These are phyloP conservation scores for Aptenodytes patagonicus DNA, from an alignment of 2,113 vertebrate genomes.

Conservation along the genomic window DNA sequence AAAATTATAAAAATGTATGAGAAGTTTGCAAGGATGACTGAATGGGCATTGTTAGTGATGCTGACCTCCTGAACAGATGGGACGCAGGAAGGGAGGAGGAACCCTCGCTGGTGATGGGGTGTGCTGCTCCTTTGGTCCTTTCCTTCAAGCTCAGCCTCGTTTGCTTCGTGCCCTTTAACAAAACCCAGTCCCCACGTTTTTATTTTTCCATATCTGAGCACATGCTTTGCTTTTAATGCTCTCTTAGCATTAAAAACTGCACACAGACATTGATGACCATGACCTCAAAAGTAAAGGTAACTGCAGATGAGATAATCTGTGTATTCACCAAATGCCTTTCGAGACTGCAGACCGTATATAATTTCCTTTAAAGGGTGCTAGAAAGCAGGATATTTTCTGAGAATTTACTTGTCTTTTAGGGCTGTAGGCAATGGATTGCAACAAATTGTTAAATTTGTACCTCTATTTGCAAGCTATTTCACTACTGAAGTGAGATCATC, in stretches of 20 bases:
- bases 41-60: fast-evolving
- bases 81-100: not conserved
- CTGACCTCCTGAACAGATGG: not conserved
- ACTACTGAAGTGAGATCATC: not conserved
- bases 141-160: not conserved
- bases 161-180: not conserved
- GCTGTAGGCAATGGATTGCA: not conserved
- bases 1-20: not conserved
- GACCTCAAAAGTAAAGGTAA: not conserved
- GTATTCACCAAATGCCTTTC: not conserved
- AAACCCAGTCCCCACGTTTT: fast-evolving
- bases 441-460: not conserved
- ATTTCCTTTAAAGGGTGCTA: not conserved
- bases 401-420: not conserved
- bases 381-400: not conserved
- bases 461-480: not conserved
- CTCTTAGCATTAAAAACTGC: not conserved
- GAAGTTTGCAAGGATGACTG: not conserved
- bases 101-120: too few relatives aligned
- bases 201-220: not conserved
- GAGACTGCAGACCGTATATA: fast-evolving
- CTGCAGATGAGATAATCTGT: not conserved
- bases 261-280: not conserved
- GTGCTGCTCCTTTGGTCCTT: fast-evolving
- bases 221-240: not conserved